Evolutionary conservation across 2,888 invertebrate species (phyloP).

Genomic region (Melolontha melolontha): DNA sequence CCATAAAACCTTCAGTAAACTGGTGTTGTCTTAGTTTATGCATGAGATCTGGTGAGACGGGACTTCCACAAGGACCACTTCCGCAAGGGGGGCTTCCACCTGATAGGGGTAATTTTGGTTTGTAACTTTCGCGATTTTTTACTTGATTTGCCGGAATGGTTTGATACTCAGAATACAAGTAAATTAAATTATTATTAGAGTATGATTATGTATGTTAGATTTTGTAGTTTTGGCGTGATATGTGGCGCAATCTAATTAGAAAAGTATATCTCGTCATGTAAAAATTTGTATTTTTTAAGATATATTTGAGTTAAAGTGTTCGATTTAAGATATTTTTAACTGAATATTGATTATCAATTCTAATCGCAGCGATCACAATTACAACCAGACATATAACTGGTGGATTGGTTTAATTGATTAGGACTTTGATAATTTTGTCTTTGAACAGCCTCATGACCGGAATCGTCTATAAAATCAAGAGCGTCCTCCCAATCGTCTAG

Average conservation of each 20-base stretch:
- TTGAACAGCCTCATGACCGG: slow-evolving; percentile 10
- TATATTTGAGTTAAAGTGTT: no score
- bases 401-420: not conserved
- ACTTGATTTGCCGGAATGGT: slow-evolving; percentile 25
- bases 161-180: not conserved
- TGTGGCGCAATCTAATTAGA: no score
- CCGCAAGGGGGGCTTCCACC: slow-evolving; percentile 32
- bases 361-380: not conserved
- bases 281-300: no score
- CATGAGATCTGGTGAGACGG: slow-evolving; percentile 36
- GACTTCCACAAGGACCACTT: slow-evolving; percentile 19
- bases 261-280: no score
- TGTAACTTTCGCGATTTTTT: slow-evolving; percentile 28
- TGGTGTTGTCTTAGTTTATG: slow-evolving; percentile 20
- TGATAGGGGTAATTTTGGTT: slow-evolving; percentile 30
- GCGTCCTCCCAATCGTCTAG: slow-evolving; percentile 22
- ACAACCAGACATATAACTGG: slow-evolving; percentile 9
- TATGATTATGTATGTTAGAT: not conserved
- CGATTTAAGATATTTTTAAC: no score
- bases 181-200: not conserved
- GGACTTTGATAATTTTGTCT: slow-evolving; percentile 3
- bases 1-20: slow-evolving; percentile 25
- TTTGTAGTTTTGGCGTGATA: not conserved
- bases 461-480: slow-evolving; percentile 12
- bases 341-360: no score